Base-by-base conservation (phyloP, 2,113 vertebrate genomes). In the Pachypanchax playfairii region DNA sequence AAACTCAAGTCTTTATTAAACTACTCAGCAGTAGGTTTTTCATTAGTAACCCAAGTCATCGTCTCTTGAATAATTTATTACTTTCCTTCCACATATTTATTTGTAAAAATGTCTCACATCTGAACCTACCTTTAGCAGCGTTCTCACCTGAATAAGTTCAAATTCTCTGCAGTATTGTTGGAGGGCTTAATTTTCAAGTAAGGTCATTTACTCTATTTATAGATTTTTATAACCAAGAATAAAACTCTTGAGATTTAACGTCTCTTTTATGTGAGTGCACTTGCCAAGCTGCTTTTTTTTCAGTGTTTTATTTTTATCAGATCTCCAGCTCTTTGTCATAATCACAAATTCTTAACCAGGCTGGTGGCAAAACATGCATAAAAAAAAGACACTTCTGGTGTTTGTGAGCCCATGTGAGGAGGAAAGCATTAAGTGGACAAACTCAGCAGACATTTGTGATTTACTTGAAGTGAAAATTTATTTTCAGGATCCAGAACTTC, bases 101-200 rank as follows among this genome's bases (percentile, higher is more conserved):
- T 42, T 42, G 10, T 4, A 36, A 36, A 29, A 29, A 21, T 21
- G 22, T 62, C 43, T 56, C 31, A 26, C 62, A 41, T 75, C 29
- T 61, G 70, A 29, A 50, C 64, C 36, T 51, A 47, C 33, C 58
- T 58, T 65, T 4, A 12, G 12, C 22, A 47, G 11, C 6, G 24
- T 25, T 25, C 12, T 47, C 22, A 22, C 20, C 21, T 44, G 22
- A 13, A 6, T 33, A 78, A 59, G 33, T 59, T 65, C 2, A 6
- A 24, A 24, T 47, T 26, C 7, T 48, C 14, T 10, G 7, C 14
- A 26, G 24, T 6, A 26, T 5, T 48, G 24, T 7, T 48, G 6
- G 6, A 12, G 25, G n/a, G 29, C 29, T 6, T 31, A 31, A 31
- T 31, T 15, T 4, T n/a, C 22, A 49, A 24, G 21, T 22, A 9